Conservation (phyloP, 2,797 vertebrate species). For the Platyrinchus mystaceus region DNA sequence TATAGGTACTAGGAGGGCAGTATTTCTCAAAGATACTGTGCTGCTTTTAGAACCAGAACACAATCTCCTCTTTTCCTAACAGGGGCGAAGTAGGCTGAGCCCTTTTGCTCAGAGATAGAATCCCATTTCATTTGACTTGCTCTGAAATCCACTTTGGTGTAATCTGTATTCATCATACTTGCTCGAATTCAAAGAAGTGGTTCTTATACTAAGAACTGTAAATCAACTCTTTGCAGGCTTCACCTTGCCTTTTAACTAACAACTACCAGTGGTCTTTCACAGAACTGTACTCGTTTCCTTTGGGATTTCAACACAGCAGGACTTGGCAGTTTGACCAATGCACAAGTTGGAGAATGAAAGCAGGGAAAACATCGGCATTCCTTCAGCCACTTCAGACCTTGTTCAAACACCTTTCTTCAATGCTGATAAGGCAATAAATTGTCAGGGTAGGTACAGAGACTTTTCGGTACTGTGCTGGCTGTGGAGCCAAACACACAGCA, state of each 20-base stretch:
- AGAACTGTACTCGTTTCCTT: background rate
- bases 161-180: background rate
- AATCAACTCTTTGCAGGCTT: background rate
- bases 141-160: background rate
- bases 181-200: background rate
- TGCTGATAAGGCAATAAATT: background rate
- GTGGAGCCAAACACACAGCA: background rate
- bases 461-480: background rate
- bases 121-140: background rate
- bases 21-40: background rate
- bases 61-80: background rate
- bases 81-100: background rate
- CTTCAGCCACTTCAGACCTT: background rate
- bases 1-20: background rate
- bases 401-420: background rate
- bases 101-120: background rate
- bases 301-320: background rate
- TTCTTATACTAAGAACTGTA: background rate
- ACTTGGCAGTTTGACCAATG: background rate
- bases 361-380: background rate
- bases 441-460: background rate
- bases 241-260: background rate
- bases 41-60: background rate
- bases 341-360: background rate
- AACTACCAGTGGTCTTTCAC: background rate